phyloP scores from a whole-genome alignment of 1,140 invertebrate genomes.

The Apis laboriosa region DNA sequence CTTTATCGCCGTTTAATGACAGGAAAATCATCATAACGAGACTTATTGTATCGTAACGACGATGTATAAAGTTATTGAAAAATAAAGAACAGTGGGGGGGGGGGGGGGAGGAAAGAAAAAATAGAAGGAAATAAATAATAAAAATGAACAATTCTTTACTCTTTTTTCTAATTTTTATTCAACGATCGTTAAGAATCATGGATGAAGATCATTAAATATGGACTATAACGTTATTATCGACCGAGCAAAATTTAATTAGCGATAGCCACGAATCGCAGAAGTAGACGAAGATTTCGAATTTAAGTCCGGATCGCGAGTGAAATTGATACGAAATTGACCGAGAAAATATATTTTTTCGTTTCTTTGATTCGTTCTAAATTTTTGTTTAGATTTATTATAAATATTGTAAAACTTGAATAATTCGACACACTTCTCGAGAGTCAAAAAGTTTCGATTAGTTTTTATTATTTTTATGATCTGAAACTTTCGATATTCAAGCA shows the following conservation, averaged over 20 bases:
- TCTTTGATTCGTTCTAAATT: not conserved
- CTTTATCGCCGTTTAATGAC: constrained; percentile 19
- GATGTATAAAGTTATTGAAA: not conserved
- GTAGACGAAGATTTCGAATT: not conserved
- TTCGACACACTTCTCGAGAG: no score
- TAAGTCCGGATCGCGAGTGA: not conserved
- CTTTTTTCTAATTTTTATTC: not conserved
- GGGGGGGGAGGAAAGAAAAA: not conserved
- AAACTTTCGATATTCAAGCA: no score
- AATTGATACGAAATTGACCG: constrained; percentile 1
- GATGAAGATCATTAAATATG: constrained; percentile 1
- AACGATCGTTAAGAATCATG: no score
- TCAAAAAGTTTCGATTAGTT: no score
- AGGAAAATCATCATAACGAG: constrained; percentile 22
- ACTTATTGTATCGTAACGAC: not conserved
- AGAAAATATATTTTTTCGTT: constrained; percentile 9
- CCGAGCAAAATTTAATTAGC: constrained; percentile 24
- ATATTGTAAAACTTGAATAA: no score
- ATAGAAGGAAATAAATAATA: not conserved
- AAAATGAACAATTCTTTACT: not conserved
- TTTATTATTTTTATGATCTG: no score
- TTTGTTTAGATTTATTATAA: no score
- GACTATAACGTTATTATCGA: not conserved
- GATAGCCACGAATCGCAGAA: not conserved
- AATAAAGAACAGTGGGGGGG: not conserved